Conservation (phyloP, 1,140 invertebrate species). For the Zophobas atratus region DNA sequence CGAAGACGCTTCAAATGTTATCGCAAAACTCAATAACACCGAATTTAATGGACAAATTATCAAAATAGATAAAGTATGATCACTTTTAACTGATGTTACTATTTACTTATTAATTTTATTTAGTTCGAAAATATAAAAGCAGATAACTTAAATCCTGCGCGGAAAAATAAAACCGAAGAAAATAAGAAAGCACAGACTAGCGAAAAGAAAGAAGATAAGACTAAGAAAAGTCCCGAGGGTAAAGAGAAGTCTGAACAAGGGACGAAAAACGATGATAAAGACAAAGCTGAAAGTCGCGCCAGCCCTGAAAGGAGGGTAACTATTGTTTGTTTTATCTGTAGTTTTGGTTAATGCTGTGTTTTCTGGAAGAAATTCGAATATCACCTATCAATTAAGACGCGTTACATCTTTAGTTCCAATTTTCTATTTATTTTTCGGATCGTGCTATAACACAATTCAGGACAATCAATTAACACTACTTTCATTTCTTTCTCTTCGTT, state of each 20-base stretch:
- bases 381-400: too few relatives aligned
- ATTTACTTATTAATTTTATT: constrained; percentile 26
- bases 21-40: constrained; percentile 89
- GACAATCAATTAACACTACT: too few relatives aligned
- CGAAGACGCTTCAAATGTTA: constrained; percentile 91
- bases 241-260: constrained; percentile 24
- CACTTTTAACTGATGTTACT: constrained; percentile 15
- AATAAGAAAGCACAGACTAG: constrained; percentile 30
- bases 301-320: constrained; percentile 35
- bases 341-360: background rate
- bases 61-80: constrained; percentile 87
- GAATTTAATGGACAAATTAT: constrained; percentile 95
- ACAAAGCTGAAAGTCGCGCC: constrained; percentile 22
- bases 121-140: constrained; percentile 32
- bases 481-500: background rate
- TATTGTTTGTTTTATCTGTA: constrained; percentile 14
- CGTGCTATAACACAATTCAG: too few relatives aligned
- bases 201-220: constrained; percentile 35
- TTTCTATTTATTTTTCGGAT: too few relatives aligned
- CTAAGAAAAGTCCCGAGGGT: constrained; percentile 24
- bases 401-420: too few relatives aligned
- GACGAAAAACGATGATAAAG: constrained; percentile 29
- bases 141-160: constrained; percentile 31
- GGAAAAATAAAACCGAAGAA: constrained; percentile 27
- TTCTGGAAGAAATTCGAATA: too few relatives aligned